Base-by-base conservation (phyloP, 1,140 invertebrate species). In the Drosophila repletoides region DNA sequence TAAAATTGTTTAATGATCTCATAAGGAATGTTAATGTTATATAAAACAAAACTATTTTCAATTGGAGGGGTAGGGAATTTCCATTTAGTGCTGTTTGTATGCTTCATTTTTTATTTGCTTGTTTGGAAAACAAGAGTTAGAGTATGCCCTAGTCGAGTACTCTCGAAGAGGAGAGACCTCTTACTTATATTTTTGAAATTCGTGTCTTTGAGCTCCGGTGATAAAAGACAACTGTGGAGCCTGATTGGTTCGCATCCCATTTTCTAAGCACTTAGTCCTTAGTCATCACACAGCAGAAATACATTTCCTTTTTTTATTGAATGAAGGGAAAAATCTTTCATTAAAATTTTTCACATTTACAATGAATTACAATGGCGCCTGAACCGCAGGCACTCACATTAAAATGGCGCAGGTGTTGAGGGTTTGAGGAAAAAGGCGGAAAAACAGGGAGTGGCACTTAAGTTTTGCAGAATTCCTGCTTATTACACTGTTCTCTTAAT, bases 381-480 rank as follows among this genome's bases (percentile, higher is more conserved):
- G 40, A 63, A 51, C 51, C 51, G 24, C 51, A 28, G 49, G 60
- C 34, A 65, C 51, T 68, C 41, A 24, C 60, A 65, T 51, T 64
- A 52, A 48, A 14, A 24, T 33, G 48, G 15, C 43, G 14, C 70
- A 51, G 26, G 24, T 45, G 40, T 40, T 12, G 3, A 5, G 14
- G 10, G 49, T 14, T 40, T 31, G 38, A 45, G 22, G 49, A 29
- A 46, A 38, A 12, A n/a, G 21, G 28, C n/a, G 12, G 2, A 19
- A 31, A 7, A 29, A 7, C 7, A 2, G 26, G 36, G 45, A 38
- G 28, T 68, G 69, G 34, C 40, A 61, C 49, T 73, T 77, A 83
- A 83, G 79, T 69, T 64, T 77, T 75, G 34, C 24, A 56, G 33
- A 29, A 10, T 9, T 59, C 24, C n/a, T 19, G 15, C 45, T 55